A percentile compares a stretch with the other conserved stretches of the same genome.
These are phyloP conservation scores for Kobus ellipsiprymnus DNA, from an alignment of 2,113 vertebrate genomes.

Conservation along the genomic window DNA sequence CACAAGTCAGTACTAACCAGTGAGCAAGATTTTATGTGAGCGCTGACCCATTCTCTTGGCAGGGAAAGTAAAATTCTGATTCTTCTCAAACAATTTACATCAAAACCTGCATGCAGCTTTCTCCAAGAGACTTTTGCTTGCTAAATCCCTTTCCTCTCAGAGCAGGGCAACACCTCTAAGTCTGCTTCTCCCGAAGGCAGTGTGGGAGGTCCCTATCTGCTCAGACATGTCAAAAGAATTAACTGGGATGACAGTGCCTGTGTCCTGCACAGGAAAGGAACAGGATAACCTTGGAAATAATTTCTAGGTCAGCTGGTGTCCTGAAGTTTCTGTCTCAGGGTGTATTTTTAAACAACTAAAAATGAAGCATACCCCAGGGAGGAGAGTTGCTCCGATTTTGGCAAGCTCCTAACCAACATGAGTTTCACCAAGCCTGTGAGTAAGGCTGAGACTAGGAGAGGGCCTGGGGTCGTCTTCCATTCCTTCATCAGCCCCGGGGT, in stretches of 20 bases:
- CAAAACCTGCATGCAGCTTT: background rate
- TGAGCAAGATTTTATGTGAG: background rate
- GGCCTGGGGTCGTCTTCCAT: too few species aligned
- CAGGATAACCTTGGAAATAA: background rate
- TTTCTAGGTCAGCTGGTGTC: background rate
- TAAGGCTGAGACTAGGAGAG: background rate
- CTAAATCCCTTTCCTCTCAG: background rate
- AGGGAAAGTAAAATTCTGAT: background rate
- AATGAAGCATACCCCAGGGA: background rate
- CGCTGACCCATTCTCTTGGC: background rate
- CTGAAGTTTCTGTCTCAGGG: background rate
- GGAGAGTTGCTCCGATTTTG: background rate
- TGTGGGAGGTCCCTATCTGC: background rate
- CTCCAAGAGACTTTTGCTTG: background rate
- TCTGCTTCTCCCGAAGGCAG: background rate
- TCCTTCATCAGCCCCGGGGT: too few species aligned
- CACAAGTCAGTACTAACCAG: background rate
- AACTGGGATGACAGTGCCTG: background rate
- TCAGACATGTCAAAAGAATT: background rate
- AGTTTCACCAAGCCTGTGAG: background rate
- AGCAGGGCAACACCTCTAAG: background rate
- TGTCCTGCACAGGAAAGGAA: background rate
- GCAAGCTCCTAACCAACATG: background rate
- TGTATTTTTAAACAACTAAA: conserved; percentile 46
- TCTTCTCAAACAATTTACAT: background rate